Evolutionary conservation across 1,140 invertebrate genomes (phyloP), one percentile per base, ranked within the genome.

Genomic region (Nasonia giraulti): DNA sequence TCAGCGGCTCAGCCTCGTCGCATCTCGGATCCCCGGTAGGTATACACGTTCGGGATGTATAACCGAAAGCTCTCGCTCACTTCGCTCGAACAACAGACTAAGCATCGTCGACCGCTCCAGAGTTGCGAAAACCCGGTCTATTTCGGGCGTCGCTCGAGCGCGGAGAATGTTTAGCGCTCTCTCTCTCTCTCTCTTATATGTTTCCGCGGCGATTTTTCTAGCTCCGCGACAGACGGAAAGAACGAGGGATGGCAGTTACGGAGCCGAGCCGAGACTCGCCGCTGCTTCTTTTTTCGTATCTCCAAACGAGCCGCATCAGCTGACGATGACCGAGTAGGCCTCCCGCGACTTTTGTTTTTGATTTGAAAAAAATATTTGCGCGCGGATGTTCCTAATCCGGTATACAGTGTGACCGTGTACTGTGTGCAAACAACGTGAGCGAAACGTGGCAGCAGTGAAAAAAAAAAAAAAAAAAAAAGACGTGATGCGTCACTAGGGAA

Each of bases 311-410:
- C 77, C 86, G 84, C 27, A 27, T 6, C 33, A 37, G 33, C 33
- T 37, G 88, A 91, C 85, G 85, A 90, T 88, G 87, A 86, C 80
- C 80, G 89, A 88, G 88, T 89, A 89, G 83, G 87, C 40, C n/a
- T n/a, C n/a, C n/a, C n/a, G n/a, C n/a, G 40, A 44, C 8, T 37
- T 5, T 37, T 5, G 33, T 37, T 37, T 37, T 80, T n/a, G n/a
- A n/a, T n/a, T n/a, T n/a, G n/a, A n/a, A n/a, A n/a, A n/a, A n/a
- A n/a, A n/a, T n/a, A n/a, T n/a, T n/a, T n/a, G n/a, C n/a, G n/a
- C n/a, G n/a, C n/a, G n/a, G n/a, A n/a, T n/a, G n/a, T n/a, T n/a
- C 10, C 23, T 80, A 31, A 14, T 31, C 8, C 20, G n/a, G 6
- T 55, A 2, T 55, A 55, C 20, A 10, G 80, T 86, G 89, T 87